Conservation (phyloP, 2,797 vertebrate genomes). For the Thripadectes ignobilis region DNA sequence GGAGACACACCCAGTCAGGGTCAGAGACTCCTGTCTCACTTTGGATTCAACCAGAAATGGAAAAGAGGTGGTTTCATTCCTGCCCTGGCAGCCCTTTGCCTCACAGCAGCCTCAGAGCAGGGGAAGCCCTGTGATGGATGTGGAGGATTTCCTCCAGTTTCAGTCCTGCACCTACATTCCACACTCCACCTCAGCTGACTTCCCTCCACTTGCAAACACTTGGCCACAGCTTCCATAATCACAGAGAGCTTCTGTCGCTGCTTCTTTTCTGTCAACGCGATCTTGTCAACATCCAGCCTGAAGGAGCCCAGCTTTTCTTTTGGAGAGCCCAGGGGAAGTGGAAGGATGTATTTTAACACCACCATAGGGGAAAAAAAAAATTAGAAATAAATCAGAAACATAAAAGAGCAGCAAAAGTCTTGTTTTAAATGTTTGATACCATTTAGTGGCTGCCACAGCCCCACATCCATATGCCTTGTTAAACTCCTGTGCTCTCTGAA, state of each 20-base stretch:
- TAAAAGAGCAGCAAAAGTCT: background rate
- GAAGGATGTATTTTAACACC: background rate
- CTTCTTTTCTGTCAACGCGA: slow-evolving; percentile 78
- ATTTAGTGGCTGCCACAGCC: background rate
- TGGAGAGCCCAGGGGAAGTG: background rate
- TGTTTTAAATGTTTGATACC: background rate
- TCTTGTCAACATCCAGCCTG: slow-evolving; percentile 84
- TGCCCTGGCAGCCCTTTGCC: background rate
- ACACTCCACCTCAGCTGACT: slow-evolving; percentile 82
- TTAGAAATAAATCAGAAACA: background rate
- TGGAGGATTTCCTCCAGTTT: background rate
- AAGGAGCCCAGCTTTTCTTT: slow-evolving; percentile 80
- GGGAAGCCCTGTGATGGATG: background rate
- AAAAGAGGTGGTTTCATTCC: background rate
- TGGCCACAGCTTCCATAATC: slow-evolving; percentile 79
- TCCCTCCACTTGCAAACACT: slow-evolving; percentile 76
- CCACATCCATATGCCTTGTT: background rate
- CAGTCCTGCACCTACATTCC: slow-evolving; percentile 80
- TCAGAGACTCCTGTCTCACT: background rate
- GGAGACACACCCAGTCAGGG: background rate
- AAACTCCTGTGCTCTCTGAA: background rate
- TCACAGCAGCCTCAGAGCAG: background rate
- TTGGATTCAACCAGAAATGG: background rate
- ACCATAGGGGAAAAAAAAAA: background rate
- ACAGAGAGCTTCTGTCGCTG: slow-evolving; percentile 86